Evolutionary conservation across 2,888 invertebrate species (phyloP).

Genomic region (Metacarcinus magister): DNA sequence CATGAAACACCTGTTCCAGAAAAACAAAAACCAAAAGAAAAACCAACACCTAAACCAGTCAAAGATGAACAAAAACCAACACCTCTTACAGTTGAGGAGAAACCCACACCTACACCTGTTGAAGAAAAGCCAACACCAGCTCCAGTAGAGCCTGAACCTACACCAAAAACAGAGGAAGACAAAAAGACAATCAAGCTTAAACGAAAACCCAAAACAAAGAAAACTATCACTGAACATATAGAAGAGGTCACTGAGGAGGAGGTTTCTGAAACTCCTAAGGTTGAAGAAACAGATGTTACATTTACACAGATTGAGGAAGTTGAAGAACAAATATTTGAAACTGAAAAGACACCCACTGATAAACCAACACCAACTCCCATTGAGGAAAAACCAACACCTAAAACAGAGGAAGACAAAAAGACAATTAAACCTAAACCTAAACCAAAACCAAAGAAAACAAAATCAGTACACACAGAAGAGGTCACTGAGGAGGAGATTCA

Average conservation of each 20-base stretch:
- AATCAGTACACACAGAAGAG: conserved; percentile 42
- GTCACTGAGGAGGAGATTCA: background rate
- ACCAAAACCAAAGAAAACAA: conserved; percentile 47
- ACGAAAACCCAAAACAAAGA: conserved; percentile 47
- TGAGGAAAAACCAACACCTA: conserved; percentile 20
- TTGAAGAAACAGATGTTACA: background rate
- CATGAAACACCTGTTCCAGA: background rate
- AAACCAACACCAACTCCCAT: conserved; percentile 46
- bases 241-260: conserved; percentile 9
- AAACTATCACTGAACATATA: background rate
- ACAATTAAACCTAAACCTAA: conserved; percentile 26
- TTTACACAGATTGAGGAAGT: background rate
- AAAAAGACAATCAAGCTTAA: background rate
- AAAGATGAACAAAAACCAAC: conserved; percentile 55
- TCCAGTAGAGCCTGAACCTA: conserved; percentile 43
- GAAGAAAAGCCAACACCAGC: conserved; percentile 55
- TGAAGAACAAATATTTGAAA: background rate
- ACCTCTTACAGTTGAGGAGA: conserved; percentile 56
- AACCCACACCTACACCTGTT: conserved; percentile 37
- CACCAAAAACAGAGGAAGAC: conserved; percentile 52
- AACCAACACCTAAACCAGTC: conserved; percentile 52
- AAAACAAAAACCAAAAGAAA: conserved; percentile 50
- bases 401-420: conserved; percentile 26
- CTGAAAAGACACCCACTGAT: background rate
- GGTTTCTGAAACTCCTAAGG: background rate